phyloP scores from a whole-genome alignment of 2,113 vertebrate genomes.

The Pipa parva region DNA sequence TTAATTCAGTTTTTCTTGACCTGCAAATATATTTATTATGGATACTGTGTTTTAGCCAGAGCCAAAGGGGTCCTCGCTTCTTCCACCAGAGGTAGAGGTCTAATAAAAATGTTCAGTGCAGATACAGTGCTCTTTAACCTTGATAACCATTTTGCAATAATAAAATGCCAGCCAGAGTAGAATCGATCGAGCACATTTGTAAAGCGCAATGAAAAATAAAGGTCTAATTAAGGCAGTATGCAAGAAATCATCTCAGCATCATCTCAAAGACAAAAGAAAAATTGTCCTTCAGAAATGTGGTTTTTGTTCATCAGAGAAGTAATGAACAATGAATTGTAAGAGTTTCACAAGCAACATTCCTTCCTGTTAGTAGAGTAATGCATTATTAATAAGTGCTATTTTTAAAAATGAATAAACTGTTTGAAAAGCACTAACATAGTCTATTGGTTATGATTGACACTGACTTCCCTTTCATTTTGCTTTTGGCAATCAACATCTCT shows the following conservation, averaged over 20 bases:
- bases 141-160: background rate
- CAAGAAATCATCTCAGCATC: slow-evolving; percentile 57
- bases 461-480: slow-evolving; percentile 71
- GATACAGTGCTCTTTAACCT: background rate
- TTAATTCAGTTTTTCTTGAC: too few species aligned
- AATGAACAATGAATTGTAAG: slow-evolving; percentile 63
- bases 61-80: too few species aligned
- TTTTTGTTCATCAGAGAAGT: slow-evolving; percentile 53
- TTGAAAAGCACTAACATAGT: slow-evolving; percentile 77
- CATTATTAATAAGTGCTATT: slow-evolving; percentile 79
- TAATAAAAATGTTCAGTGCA: background rate
- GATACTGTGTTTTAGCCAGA: too few species aligned
- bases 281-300: slow-evolving; percentile 58
- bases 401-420: slow-evolving; percentile 70
- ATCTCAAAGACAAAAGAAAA: slow-evolving; percentile 64
- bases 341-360: slow-evolving; percentile 58
- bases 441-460: slow-evolving; percentile 76
- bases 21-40: too few species aligned
- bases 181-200: slow-evolving; percentile 33
- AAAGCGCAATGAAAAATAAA: slow-evolving; percentile 40
- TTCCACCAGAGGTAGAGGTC: background rate
- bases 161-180: background rate
- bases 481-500: slow-evolving; percentile 67
- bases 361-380: slow-evolving; percentile 62
- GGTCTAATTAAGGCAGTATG: slow-evolving; percentile 60